Conservation (phyloP, 2,113 vertebrate genomes). For the Tursiops truncatus region DNA sequence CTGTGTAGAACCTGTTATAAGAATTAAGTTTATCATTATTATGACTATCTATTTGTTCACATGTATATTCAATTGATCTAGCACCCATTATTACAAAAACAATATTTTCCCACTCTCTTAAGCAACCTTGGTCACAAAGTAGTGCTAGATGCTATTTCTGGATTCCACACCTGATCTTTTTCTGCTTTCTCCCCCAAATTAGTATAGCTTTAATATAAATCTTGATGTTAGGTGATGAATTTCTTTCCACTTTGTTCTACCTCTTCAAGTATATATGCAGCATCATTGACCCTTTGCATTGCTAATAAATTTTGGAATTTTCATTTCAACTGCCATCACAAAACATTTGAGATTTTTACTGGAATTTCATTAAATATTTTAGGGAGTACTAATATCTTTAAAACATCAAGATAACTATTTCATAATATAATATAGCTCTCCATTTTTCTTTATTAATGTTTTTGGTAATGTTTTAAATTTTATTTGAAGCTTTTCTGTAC, state of each 20-base stretch:
- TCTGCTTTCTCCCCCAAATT: not conserved
- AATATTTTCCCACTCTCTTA: not conserved
- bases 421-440: not conserved
- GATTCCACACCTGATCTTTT: not conserved
- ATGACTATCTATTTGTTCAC: not conserved
- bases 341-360: not conserved
- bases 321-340: not conserved
- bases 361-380: not conserved
- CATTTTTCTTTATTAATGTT: not conserved
- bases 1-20: not conserved
- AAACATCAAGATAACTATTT: not conserved
- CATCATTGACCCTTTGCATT: not conserved
- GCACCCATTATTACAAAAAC: not conserved
- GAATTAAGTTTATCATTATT: not conserved
- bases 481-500: not conserved
- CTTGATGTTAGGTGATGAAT: not conserved
- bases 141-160: not conserved
- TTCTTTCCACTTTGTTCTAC: not conserved
- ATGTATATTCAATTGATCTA: not conserved
- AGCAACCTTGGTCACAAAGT: not conserved
- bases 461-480: not conserved
- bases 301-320: not conserved
- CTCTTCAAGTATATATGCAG: not conserved
- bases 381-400: not conserved
- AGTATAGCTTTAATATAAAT: not conserved